Evolutionary conservation across 2,888 invertebrate species (phyloP).

Genomic region (Tethea ocularis): DNA sequence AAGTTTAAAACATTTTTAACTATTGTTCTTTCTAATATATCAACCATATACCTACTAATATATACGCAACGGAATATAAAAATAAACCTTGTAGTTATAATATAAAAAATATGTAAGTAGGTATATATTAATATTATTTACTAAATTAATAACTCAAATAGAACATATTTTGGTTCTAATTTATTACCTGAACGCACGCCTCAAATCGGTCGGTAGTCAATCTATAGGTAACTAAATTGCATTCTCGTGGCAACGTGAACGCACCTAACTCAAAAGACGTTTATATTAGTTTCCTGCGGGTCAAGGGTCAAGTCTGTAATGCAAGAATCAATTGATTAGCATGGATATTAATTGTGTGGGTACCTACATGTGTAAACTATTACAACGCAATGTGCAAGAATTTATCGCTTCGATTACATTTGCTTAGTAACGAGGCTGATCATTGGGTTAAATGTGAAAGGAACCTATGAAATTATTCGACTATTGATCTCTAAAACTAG

Average conservation of each 20-base stretch:
- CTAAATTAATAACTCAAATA: neutral
- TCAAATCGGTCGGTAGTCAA: neutral
- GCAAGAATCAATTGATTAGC: conserved; percentile 66
- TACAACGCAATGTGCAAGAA: conserved; percentile 20
- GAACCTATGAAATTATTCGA: conserved; percentile 27
- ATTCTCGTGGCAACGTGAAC: conserved; percentile 11
- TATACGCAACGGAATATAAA: no score
- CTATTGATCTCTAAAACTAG: conserved; percentile 15
- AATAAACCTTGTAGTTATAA: no score
- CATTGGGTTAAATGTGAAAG: conserved; percentile 40
- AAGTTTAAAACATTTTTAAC: no score
- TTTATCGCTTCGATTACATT: conserved; percentile 29
- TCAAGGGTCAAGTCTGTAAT: conserved; percentile 59
- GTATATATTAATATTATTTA: no score
- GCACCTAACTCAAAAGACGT: conserved; percentile 10
- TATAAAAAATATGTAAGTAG: no score
- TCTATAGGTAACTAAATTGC: conserved; percentile 18
- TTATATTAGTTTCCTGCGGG: conserved; percentile 37
- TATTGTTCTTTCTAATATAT: no score
- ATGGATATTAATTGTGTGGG: conserved; percentile 61
- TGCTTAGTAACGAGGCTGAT: conserved; percentile 21
- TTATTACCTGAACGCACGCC: neutral
- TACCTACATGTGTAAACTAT: conserved; percentile 21
- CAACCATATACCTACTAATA: no score
- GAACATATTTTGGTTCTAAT: neutral